Evolutionary conservation across 2,797 vertebrate genomes (phyloP), one percentile per base, ranked within the genome.

Genomic region (Lacerta bilineata): DNA sequence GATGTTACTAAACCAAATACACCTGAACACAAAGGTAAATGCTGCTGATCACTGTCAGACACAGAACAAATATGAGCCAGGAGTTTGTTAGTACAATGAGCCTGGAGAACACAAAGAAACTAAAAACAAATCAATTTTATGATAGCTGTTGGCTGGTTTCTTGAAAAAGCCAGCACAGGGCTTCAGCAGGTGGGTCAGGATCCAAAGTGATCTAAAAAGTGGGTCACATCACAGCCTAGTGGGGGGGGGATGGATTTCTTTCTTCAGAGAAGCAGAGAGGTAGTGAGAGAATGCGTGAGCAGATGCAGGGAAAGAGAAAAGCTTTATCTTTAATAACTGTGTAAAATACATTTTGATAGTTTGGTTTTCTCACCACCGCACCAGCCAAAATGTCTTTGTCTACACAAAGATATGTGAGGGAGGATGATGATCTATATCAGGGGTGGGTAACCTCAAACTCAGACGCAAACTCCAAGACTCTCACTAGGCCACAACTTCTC

Each of bases 1-100:
- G 68, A 72, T 83, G 68, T 33, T 83, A 71, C 17, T 72, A 71
- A 50, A n/a, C 8, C 41, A 83, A 83, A 72, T 33, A 83, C 68
- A 83, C 64, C 27, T 81, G 79, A 27, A 64, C 33, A 43, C 80
- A 68, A 68, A 18, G 8, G 29, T 50, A 71, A 69, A 83, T 43
- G 3, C 39, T 29, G 25, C 41, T 18, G 33, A 41, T 69, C 39
- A 29, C n/a, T 15, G 61, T 2, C 20, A 82, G 61, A 41, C 36
- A 68, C 20, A 79, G 46, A 80, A 61, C 59, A 81, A 64, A 64
- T 81, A 66, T 6, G 20, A 81, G 80, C 39, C 43, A 83, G 39
- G 18, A 17, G 25, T 29, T n/a, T n/a, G 41, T 46, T 83, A 69
- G 41, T 50, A 69, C 8, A 69, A 71, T n/a, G 39, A 83, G 27